A percentile compares a stretch with the other conserved stretches of the same genome.
These are phyloP conservation scores for Sparidentex hasta DNA, from an alignment of 2,797 vertebrate genomes.

Conservation along the genomic window DNA sequence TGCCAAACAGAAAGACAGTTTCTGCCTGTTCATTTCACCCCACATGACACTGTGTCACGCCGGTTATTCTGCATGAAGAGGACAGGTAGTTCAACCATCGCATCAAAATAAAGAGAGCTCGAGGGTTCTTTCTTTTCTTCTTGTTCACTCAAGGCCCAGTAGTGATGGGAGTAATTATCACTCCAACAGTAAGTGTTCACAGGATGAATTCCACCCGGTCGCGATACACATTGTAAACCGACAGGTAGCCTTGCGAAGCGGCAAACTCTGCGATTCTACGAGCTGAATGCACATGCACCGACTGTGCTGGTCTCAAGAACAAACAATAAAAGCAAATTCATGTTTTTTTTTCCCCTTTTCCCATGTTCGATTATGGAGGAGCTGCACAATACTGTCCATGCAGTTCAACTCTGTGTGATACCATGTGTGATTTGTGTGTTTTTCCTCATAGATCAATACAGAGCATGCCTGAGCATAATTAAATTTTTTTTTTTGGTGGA, in stretches of 20 bases:
- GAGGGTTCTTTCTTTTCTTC: not conserved
- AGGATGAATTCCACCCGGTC: not conserved
- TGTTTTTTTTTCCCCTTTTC: conserved; percentile 16
- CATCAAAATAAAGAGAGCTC: not conserved
- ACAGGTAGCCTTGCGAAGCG: not conserved
- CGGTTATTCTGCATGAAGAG: not conserved
- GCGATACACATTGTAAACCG: not conserved
- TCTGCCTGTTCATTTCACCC: not conserved
- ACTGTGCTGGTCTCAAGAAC: not conserved
- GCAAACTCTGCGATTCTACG: conserved; percentile 1
- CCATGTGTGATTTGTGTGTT: conserved; percentile 21
- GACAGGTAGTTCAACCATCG: not conserved
- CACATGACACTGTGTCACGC: not conserved
- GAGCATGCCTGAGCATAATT: conserved; percentile 47
- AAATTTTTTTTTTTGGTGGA: conserved; percentile 13
- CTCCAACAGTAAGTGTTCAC: not conserved
- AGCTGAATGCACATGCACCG: conserved; percentile 18
- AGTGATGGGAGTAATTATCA: not conserved
- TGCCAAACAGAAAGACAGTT: not conserved
- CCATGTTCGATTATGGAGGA: conserved; percentile 15
- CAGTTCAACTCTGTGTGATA: conserved; percentile 29
- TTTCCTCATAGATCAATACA: conserved; percentile 59
- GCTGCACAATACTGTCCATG: conserved; percentile 19
- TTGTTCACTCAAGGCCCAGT: not conserved
- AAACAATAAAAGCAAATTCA: conserved; percentile 18